Percentiles rank a stretch among this genome's conserved stretches.
Conservation (phyloP, 2,113 vertebrate species). For the Pandion haliaetus region DNA sequence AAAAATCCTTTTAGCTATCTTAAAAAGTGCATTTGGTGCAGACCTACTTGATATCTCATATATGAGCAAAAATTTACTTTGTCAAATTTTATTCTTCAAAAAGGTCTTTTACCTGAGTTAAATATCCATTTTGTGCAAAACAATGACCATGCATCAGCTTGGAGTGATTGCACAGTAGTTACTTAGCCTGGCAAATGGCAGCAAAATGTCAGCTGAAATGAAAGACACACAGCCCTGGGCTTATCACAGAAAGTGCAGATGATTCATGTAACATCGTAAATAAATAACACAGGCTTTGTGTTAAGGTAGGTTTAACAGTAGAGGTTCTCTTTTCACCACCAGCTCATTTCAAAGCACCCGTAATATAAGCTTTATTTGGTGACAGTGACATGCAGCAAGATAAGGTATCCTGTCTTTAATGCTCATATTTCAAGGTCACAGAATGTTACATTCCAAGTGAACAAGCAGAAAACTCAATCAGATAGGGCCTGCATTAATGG, state of each 20-base stretch:
- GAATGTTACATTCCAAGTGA: conserved; percentile 37
- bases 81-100: conserved; percentile 71
- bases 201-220: conserved; percentile 78
- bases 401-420: conserved; percentile 57
- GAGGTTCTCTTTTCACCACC: conserved; percentile 49
- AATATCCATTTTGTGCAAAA: conserved; percentile 75
- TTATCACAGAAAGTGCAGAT: conserved; percentile 78
- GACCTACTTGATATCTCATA: conserved; percentile 54
- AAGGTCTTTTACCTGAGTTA: conserved; percentile 67
- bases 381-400: conserved; percentile 64
- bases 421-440: conserved; percentile 74
- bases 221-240: conserved; percentile 75
- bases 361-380: conserved; percentile 56
- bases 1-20: conserved; percentile 66
- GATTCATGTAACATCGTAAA: conserved; percentile 78
- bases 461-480: neutral
- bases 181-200: conserved; percentile 76
- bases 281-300: conserved; percentile 71
- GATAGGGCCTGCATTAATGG: conserved; percentile 5
- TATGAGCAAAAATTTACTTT: conserved; percentile 67
- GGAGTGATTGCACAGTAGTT: conserved; percentile 70
- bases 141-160: conserved; percentile 74
- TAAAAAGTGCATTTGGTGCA: conserved; percentile 60
- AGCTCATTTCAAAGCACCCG: conserved; percentile 60
- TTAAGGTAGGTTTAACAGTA: conserved; percentile 62